phyloP scores from a whole-genome alignment of 2,888 invertebrate genomes.

The Ophonus ardosiacus region DNA sequence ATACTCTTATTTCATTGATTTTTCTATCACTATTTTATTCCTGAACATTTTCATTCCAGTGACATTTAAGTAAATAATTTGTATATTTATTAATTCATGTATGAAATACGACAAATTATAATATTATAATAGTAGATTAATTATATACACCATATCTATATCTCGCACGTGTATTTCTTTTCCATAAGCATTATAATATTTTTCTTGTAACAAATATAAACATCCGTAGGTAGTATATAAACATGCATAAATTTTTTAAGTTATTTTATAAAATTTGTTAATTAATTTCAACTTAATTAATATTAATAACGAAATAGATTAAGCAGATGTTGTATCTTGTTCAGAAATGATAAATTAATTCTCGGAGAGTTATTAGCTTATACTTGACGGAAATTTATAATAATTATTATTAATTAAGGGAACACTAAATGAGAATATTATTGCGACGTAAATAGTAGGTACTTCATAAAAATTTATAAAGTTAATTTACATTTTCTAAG shows the following conservation, averaged over 20 bases:
- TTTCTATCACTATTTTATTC: not conserved
- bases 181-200: not conserved
- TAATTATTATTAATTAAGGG: not conserved
- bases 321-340: not conserved
- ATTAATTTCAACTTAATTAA: not conserved
- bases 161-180: not conserved
- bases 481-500: too few species aligned
- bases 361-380: not conserved
- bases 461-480: too few species aligned
- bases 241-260: not conserved
- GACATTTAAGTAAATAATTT: not conserved
- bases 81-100: slow-evolving; percentile 1
- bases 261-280: not conserved
- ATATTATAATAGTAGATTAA: not conserved
- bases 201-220: not conserved
- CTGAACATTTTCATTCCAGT: not conserved
- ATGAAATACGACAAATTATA: slow-evolving; percentile 7
- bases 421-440: not conserved
- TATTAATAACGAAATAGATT: not conserved
- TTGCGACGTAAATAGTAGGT: not conserved
- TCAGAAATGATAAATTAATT: not conserved
- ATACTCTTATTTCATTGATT: slow-evolving; percentile 5
- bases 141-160: not conserved
- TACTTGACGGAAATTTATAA: not conserved
- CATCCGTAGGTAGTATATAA: not conserved